Percentiles rank a stretch among this genome's conserved stretches.
These are phyloP conservation scores for Apamea anceps DNA, from an alignment of 2,888 invertebrate species.

Conservation along the genomic window DNA sequence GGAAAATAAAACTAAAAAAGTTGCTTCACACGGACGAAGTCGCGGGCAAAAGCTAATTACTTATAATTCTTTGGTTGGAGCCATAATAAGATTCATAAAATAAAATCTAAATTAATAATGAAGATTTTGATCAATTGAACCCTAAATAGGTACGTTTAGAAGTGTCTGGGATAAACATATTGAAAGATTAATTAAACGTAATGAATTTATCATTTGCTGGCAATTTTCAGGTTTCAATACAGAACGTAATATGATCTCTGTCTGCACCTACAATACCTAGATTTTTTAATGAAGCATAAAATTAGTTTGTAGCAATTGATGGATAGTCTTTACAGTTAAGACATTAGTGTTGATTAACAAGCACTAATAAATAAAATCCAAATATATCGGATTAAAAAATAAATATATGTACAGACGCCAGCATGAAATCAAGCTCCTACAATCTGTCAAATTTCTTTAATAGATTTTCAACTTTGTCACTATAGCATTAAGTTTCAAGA, in stretches of 20 bases:
- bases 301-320: constrained; percentile 16
- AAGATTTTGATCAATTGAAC: constrained; percentile 13
- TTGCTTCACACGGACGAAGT: too few species aligned
- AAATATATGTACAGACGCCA: too few species aligned
- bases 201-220: constrained; percentile 59
- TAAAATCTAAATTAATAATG: neutral
- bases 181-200: constrained; percentile 57
- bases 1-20: too few species aligned
- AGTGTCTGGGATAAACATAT: constrained; percentile 18
- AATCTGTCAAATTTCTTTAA: too few species aligned
- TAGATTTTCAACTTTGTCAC: too few species aligned
- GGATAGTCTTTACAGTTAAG: neutral
- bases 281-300: constrained; percentile 34
- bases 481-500: too few species aligned
- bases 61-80: too few species aligned
- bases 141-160: constrained; percentile 10
- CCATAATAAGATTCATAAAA: too few species aligned
- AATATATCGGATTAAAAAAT: neutral
- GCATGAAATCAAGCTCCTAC: too few species aligned
- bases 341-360: constrained; percentile 20
- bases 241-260: constrained; percentile 31
- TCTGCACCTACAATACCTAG: neutral
- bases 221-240: constrained; percentile 38
- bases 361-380: constrained; percentile 6
- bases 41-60: too few species aligned